A percentile compares a stretch with the other conserved stretches of the same genome.
phyloP scores from a whole-genome alignment of 2,888 invertebrate genomes.

The Epinotia demarniana region DNA sequence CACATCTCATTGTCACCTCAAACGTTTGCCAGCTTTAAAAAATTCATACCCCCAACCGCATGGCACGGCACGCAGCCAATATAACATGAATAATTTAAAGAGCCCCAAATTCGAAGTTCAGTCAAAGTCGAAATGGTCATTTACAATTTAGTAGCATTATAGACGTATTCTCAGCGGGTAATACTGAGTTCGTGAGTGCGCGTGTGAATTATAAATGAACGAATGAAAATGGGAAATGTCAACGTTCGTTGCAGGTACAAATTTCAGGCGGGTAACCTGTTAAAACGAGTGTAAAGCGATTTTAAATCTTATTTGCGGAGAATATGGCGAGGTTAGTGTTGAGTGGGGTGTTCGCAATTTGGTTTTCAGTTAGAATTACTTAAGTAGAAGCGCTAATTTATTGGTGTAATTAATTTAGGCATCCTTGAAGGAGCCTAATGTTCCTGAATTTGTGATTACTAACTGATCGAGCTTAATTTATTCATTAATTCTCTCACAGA shows the following conservation, averaged over 20 bases:
- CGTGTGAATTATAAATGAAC: conserved; percentile 60
- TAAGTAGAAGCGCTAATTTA: conserved; percentile 35
- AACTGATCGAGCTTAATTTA: not conserved
- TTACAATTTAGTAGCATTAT: conserved; percentile 76
- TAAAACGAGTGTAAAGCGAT: not conserved
- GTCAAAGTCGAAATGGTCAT: conserved; percentile 72
- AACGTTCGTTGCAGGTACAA: conserved; percentile 46
- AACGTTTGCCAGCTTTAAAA: conserved; percentile 37
- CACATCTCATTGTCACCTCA: not conserved
- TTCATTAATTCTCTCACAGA: not conserved
- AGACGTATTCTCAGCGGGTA: conserved; percentile 61
- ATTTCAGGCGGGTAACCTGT: conserved; percentile 45
- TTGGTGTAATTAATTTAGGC: conserved; percentile 34
- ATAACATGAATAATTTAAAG: conserved; percentile 71
- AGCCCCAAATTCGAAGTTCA: conserved; percentile 69
- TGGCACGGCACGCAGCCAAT: conserved; percentile 63
- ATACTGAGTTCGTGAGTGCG: conserved; percentile 56
- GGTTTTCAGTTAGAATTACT: conserved; percentile 22
- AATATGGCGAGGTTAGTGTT: not conserved
- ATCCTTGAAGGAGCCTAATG: conserved; percentile 6
- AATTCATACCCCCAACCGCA: conserved; percentile 39
- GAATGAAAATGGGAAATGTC: conserved; percentile 49
- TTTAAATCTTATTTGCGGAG: not conserved
- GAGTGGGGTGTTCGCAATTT: not conserved
- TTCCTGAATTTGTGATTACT: not conserved